These are phyloP conservation scores for Agonopterix arenella DNA, from an alignment of 2,888 invertebrate genomes.

Conservation along the genomic window DNA sequence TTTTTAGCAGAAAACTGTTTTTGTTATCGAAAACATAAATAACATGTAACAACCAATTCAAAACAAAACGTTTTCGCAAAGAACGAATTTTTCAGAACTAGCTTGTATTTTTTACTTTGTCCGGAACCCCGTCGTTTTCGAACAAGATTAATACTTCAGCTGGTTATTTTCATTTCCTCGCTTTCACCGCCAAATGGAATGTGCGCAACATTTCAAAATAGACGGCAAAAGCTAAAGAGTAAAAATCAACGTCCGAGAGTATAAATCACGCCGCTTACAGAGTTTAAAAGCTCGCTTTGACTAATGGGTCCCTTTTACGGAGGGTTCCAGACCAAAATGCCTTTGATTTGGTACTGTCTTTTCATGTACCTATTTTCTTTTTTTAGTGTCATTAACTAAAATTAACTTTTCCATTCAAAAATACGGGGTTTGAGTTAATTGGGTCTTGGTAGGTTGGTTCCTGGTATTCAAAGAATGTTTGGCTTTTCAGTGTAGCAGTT, in stretches of 20 bases:
- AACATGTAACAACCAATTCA: no score
- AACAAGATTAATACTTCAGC: conserved; percentile 30
- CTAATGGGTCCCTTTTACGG: conserved; percentile 42
- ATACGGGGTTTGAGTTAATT: no score
- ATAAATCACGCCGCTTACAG: conserved; percentile 55
- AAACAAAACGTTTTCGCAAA: no score
- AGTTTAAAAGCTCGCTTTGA: conserved; percentile 52
- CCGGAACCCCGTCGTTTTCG: background rate
- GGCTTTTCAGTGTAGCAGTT: no score
- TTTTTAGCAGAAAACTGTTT: no score
- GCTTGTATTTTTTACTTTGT: background rate
- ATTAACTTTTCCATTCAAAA: background rate
- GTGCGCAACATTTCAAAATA: conserved; percentile 47
- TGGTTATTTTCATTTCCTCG: conserved; percentile 39
- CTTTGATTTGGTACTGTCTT: conserved; percentile 30
- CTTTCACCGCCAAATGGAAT: conserved; percentile 44
- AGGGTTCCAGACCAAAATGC: conserved; percentile 26
- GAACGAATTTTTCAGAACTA: no score
- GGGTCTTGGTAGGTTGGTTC: no score
- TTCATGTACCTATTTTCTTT: conserved; percentile 19
- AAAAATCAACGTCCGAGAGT: conserved; percentile 36
- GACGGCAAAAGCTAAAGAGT: conserved; percentile 34
- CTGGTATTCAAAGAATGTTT: no score
- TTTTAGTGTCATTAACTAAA: background rate
- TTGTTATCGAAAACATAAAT: no score